A percentile compares a stretch with the other conserved stretches of the same genome.
These are phyloP conservation scores for Gymnarchus niloticus DNA, from an alignment of 2,113 vertebrate genomes.

Conservation along the genomic window DNA sequence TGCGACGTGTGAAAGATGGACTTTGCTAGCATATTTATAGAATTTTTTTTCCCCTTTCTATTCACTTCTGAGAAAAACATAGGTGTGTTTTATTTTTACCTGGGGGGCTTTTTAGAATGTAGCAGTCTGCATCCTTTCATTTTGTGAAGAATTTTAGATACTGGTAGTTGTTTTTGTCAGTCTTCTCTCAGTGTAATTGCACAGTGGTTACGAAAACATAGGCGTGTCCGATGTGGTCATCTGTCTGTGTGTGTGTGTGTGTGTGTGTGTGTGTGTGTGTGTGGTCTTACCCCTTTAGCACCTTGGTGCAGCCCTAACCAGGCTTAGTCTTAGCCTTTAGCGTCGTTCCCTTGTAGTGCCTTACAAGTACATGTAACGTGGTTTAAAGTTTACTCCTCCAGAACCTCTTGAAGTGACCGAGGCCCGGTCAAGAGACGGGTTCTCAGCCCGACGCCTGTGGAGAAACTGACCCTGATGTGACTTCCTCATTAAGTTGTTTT, in stretches of 20 bases:
- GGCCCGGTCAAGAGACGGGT: slow-evolving; percentile 35
- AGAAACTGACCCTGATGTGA: slow-evolving; percentile 29
- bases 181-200: slow-evolving; percentile 80
- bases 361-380: slow-evolving; percentile 80
- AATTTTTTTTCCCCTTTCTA: slow-evolving; percentile 48
- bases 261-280: slow-evolving; percentile 58
- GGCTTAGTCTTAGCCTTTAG: slow-evolving; percentile 68
- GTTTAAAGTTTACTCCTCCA: slow-evolving; percentile 69
- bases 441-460: slow-evolving; percentile 41
- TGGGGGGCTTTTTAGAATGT: slow-evolving; percentile 74
- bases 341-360: slow-evolving; percentile 96
- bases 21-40: slow-evolving; percentile 72
- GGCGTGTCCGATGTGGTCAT: slow-evolving; percentile 80
- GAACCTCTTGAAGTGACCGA: slow-evolving; percentile 68
- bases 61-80: slow-evolving; percentile 51
- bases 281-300: slow-evolving; percentile 67
- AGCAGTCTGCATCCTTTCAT: slow-evolving; percentile 65
- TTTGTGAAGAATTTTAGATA: slow-evolving; percentile 70
- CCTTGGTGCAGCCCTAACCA: slow-evolving; percentile 46
- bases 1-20: slow-evolving; percentile 64
- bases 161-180: slow-evolving; percentile 70
- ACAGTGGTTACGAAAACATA: slow-evolving; percentile 82
- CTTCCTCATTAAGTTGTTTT: slow-evolving; percentile 51
- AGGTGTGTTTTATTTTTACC: slow-evolving; percentile 61
- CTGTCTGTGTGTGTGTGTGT: background rate